A percentile compares a stretch with the other conserved stretches of the same genome.
phyloP scores from a whole-genome alignment of 2,113 vertebrate genomes.

The Serinus canaria region DNA sequence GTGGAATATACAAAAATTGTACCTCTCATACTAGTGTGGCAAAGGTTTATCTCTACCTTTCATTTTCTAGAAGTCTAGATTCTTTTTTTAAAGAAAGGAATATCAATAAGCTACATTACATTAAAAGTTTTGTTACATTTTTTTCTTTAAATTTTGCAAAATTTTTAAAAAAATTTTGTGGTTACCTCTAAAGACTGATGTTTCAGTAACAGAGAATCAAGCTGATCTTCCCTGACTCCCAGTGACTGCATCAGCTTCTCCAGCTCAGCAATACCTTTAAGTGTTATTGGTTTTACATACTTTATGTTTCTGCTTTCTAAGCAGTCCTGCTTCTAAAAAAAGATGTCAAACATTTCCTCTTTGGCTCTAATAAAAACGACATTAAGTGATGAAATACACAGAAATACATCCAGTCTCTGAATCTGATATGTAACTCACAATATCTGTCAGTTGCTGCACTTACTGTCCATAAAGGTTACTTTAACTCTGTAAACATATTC shows the following conservation, averaged over 20 bases:
- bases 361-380: neutral
- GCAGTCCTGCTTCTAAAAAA: neutral
- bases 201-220: neutral
- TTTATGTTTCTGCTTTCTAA: neutral
- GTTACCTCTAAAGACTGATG: neutral
- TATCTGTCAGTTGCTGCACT: neutral
- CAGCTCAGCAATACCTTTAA: neutral
- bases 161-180: fast-evolving
- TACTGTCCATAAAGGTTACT: neutral
- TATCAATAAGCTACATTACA: neutral
- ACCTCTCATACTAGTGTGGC: fast-evolving
- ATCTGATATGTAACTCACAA: neutral
- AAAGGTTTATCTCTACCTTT: neutral
- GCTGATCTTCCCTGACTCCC: neutral
- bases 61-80: neutral
- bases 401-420: neutral
- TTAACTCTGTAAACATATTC: neutral
- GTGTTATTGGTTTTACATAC: neutral
- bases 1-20: neutral
- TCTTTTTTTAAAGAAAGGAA: neutral
- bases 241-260: neutral
- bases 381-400: neutral
- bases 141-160: neutral
- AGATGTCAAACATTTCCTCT: neutral
- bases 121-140: neutral